phyloP scores from a whole-genome alignment of 1,140 invertebrate species.

The Musca domestica region DNA sequence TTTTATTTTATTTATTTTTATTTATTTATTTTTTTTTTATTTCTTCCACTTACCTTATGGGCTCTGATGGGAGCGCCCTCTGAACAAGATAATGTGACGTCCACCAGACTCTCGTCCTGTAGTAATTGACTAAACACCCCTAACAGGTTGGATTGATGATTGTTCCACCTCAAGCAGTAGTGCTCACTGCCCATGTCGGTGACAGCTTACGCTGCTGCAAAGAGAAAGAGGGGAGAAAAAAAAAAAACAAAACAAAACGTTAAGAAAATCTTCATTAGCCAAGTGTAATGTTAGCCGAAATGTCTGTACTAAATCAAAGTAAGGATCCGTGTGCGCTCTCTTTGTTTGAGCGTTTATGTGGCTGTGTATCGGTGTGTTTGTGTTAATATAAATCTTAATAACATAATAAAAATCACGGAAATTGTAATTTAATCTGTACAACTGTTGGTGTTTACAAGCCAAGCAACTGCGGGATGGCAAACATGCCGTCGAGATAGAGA shows the following conservation, averaged over 20 bases:
- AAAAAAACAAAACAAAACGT: conserved; percentile 5
- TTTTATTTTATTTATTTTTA: not conserved
- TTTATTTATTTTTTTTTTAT: not conserved
- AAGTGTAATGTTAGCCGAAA: not conserved
- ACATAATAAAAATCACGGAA: conserved; percentile 20
- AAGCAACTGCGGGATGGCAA: too few relatives aligned
- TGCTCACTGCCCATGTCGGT: conserved; percentile 93
- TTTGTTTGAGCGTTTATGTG: too few relatives aligned
- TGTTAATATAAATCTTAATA: conserved; percentile 13
- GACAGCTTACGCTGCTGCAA: conserved; percentile 79
- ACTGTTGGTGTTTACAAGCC: too few relatives aligned
- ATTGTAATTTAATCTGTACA: conserved; percentile 16
- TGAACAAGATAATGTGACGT: conserved; percentile 91
- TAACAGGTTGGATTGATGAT: conserved; percentile 93
- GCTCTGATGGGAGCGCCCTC: conserved; percentile 90
- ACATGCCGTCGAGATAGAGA: too few relatives aligned
- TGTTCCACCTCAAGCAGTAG: conserved; percentile 94
- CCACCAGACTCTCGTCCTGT: conserved; percentile 90
- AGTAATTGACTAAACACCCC: conserved; percentile 92
- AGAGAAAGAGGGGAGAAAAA: conserved; percentile 22
- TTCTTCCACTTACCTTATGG: conserved; percentile 69
- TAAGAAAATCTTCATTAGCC: not conserved
- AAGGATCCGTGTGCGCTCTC: too few relatives aligned
- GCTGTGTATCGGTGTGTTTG: too few relatives aligned
- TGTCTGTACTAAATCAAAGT: too few relatives aligned